Conservation (phyloP, 2,797 vertebrate species). For the Myotis pilosus region DNA sequence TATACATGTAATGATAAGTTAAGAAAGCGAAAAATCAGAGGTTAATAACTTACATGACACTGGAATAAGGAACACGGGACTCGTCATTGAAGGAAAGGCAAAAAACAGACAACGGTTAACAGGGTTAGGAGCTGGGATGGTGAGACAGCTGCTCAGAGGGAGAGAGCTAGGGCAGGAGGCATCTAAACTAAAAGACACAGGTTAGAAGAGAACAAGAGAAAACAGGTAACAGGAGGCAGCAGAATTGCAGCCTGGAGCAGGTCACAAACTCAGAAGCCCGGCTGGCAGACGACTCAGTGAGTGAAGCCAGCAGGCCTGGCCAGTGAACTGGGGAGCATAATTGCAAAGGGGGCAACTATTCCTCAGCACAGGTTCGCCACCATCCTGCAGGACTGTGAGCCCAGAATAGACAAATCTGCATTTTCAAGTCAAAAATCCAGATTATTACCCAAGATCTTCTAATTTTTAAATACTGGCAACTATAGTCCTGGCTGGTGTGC, state of each 20-base stretch:
- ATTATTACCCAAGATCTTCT: neutral
- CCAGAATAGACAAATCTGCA: neutral
- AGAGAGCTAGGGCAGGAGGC: slow-evolving; percentile 75
- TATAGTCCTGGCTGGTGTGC: too few species aligned
- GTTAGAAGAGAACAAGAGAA: slow-evolving; percentile 75
- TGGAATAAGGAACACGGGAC: slow-evolving; percentile 96
- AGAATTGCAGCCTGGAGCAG: neutral
- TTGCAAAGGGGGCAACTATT: neutral
- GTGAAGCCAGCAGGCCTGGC: neutral
- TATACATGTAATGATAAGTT: slow-evolving; percentile 68
- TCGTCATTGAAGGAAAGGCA: slow-evolving; percentile 90
- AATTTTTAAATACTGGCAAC: neutral
- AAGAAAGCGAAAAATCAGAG: slow-evolving; percentile 82
- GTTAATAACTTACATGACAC: slow-evolving; percentile 99
- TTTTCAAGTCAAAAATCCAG: neutral
- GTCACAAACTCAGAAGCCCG: slow-evolving; percentile 17
- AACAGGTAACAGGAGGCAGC: slow-evolving; percentile 71
- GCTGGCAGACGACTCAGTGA: neutral
- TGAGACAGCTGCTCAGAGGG: slow-evolving; percentile 75
- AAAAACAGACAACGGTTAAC: slow-evolving; percentile 89
- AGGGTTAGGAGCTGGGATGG: slow-evolving; percentile 84
- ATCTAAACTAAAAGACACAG: slow-evolving; percentile 78
- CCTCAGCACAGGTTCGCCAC: neutral
- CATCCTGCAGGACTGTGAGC: neutral
- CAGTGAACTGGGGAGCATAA: neutral